A percentile compares a stretch with the other conserved stretches of the same genome.
phyloP scores from a whole-genome alignment of 1,140 invertebrate genomes.

The Aphaenogaster floridana region DNA sequence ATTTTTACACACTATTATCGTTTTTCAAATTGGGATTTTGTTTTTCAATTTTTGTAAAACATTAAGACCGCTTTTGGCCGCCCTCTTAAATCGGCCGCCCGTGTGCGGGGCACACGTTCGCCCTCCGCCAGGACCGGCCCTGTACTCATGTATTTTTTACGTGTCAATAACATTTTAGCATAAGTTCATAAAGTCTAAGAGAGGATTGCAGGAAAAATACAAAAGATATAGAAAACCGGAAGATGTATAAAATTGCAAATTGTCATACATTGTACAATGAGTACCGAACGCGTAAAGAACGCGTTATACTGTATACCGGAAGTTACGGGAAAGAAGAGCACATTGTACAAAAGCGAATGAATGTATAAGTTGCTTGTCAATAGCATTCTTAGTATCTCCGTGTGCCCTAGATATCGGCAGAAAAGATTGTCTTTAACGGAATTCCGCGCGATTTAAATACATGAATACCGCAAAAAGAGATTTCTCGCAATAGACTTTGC shows the following conservation, averaged over 20 bases:
- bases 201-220: not conserved
- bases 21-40: no score
- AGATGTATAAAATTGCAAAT: constrained; percentile 18
- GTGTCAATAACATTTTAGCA: not conserved
- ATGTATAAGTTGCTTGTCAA: not conserved
- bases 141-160: not conserved
- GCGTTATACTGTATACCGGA: not conserved
- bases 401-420: not conserved
- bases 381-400: not conserved
- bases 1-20: no score
- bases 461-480: not conserved
- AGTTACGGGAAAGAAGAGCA: constrained; percentile 9
- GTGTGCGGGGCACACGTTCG: no score
- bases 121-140: no score
- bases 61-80: no score
- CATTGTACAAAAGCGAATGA: not conserved
- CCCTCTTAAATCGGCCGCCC: no score
- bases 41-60: no score
- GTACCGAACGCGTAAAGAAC: not conserved
- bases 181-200: not conserved
- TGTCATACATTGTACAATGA: not conserved
- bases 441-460: not conserved
- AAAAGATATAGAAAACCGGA: not conserved
- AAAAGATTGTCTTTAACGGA: constrained; percentile 23
- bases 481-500: constrained; percentile 12